Evolutionary conservation across 2,797 vertebrate species (phyloP).

Genomic region (Sebastes flavidus): DNA sequence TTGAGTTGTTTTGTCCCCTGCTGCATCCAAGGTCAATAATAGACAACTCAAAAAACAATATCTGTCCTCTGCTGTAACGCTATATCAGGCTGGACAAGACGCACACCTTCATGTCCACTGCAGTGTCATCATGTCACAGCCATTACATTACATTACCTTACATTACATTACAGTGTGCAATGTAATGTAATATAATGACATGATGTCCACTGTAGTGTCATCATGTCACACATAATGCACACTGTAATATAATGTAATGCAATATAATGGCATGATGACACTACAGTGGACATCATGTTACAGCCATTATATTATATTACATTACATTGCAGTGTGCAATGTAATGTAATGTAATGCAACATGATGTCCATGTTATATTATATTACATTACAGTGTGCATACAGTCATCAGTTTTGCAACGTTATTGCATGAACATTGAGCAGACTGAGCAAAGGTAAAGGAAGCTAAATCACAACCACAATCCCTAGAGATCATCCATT

Average conservation of each 20-base stretch:
- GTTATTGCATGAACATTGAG: not conserved
- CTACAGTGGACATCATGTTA: too few relatives aligned
- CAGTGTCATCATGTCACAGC: not conserved
- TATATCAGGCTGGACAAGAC: not conserved
- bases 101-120: not conserved
- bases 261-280: too few relatives aligned
- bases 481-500: fast-evolving
- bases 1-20: not conserved
- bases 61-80: not conserved
- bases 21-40: not conserved
- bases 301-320: too few relatives aligned
- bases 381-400: not conserved
- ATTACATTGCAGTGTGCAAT: too few relatives aligned
- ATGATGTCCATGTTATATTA: too few relatives aligned
- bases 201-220: too few relatives aligned
- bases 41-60: not conserved
- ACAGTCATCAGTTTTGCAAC: not conserved
- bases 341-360: too few relatives aligned
- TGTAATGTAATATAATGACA: too few relatives aligned
- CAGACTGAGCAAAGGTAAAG: fast-evolving
- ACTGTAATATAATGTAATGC: too few relatives aligned
- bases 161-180: not conserved
- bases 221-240: too few relatives aligned
- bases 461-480: fast-evolving
- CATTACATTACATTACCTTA: not conserved